Conservation (phyloP, 2,888 invertebrate genomes). For the Folsomia candida region DNA sequence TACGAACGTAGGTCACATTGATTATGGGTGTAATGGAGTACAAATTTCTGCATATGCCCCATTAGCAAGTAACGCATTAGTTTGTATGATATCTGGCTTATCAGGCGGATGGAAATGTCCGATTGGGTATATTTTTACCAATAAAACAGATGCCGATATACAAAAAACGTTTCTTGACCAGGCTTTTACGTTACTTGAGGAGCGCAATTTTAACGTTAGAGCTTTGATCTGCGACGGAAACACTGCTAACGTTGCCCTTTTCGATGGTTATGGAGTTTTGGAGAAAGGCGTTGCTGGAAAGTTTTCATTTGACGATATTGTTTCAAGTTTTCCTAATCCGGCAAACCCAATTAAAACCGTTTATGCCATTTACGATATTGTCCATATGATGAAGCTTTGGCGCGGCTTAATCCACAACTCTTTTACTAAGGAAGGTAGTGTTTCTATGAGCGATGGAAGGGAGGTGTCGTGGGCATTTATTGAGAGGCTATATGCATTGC, state of each 20-base stretch:
- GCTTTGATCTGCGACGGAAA: neutral
- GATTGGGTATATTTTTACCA: constrained; percentile 7
- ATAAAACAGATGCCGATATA: neutral
- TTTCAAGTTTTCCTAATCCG: no score
- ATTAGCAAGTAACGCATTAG: constrained; percentile 6
- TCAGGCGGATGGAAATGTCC: constrained; percentile 17
- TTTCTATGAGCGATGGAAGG: neutral
- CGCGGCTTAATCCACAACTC: no score
- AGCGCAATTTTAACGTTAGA: neutral
- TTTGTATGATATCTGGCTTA: constrained; percentile 4
- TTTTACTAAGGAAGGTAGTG: neutral
- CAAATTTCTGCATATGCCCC: neutral
- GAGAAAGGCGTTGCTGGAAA: no score
- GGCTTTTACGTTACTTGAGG: neutral
- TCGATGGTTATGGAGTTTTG: neutral
- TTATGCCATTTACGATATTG: no score
- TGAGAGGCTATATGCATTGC: neutral
- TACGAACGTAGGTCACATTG: neutral
- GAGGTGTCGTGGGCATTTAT: neutral
- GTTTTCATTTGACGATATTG: no score
- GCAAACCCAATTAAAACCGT: no score
- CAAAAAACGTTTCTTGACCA: neutral
- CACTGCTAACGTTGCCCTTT: neutral
- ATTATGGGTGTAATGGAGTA: neutral
- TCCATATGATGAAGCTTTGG: neutral